These are phyloP conservation scores for Caenorhabditis sp. DNA, from an alignment of 2,888 invertebrate genomes.

Conservation along the genomic window DNA sequence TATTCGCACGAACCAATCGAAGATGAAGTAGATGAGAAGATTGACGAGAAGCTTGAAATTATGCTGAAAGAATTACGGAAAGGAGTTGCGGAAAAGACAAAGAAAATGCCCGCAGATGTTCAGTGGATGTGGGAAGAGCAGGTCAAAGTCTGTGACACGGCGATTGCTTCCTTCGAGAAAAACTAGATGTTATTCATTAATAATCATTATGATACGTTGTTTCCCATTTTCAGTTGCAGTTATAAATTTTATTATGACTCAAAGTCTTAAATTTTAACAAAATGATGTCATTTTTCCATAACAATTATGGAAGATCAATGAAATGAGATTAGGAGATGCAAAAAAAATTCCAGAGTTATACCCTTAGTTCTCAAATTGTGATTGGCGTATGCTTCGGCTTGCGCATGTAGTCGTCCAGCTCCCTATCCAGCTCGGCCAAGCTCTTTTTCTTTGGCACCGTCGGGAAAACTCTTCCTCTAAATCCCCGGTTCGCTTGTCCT, in stretches of 20 bases:
- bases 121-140: conserved; percentile 74
- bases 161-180: conserved; percentile 38
- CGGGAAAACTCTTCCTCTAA: conserved; percentile 20
- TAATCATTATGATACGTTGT: too few species aligned
- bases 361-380: conserved; percentile 23
- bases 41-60: conserved; percentile 53
- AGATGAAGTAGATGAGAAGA: conserved; percentile 52
- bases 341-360: neutral
- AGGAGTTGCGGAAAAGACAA: conserved; percentile 48
- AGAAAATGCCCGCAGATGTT: conserved; percentile 52
- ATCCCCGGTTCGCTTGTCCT: neutral
- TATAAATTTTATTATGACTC: conserved; percentile 5
- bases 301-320: neutral
- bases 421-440: conserved; percentile 71
- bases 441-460: conserved; percentile 59
- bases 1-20: conserved; percentile 68
- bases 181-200: neutral
- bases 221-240: neutral
- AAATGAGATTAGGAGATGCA: neutral
- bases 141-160: conserved; percentile 55
- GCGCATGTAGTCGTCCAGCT: conserved; percentile 75
- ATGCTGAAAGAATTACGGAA: conserved; percentile 58
- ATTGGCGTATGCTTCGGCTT: conserved; percentile 70
- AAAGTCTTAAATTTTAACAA: neutral
- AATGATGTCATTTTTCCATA: neutral